These are phyloP conservation scores for Meloidogyne exigua DNA, from an alignment of 1,140 invertebrate species.

Conservation along the genomic window DNA sequence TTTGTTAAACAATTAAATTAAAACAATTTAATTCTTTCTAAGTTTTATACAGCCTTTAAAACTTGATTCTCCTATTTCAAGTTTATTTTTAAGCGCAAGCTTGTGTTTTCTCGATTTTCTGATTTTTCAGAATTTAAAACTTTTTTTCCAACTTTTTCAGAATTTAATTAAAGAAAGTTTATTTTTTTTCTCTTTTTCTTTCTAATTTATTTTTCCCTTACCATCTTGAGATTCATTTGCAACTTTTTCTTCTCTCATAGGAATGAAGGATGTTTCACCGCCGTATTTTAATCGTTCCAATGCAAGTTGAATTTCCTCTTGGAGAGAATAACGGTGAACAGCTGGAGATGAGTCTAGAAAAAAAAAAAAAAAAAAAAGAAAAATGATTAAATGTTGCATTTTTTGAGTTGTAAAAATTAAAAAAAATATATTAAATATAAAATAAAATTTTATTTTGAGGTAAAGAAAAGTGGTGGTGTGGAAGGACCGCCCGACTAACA, in stretches of 20 bases:
- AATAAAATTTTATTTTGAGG: not conserved
- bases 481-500: not conserved
- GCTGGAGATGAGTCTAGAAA: not conserved
- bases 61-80: no score
- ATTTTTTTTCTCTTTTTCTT: no score
- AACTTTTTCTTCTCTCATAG: not conserved
- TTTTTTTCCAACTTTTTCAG: no score
- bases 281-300: not conserved
- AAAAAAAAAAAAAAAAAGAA: not conserved
- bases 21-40: no score
- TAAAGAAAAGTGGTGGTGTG: no score
- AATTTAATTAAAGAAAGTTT: no score
- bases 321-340: not conserved
- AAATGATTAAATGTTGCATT: constrained; percentile 3
- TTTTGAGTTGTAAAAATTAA: not conserved
- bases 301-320: constrained; percentile 1
- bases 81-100: no score
- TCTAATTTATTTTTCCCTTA: not conserved
- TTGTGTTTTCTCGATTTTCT: no score
- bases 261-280: not conserved
- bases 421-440: not conserved
- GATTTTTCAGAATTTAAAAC: no score
- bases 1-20: no score
- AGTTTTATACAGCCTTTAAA: no score
- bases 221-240: not conserved